These are phyloP conservation scores for Drosophila kikkawai DNA, from an alignment of 1,140 invertebrate species.

Conservation along the genomic window DNA sequence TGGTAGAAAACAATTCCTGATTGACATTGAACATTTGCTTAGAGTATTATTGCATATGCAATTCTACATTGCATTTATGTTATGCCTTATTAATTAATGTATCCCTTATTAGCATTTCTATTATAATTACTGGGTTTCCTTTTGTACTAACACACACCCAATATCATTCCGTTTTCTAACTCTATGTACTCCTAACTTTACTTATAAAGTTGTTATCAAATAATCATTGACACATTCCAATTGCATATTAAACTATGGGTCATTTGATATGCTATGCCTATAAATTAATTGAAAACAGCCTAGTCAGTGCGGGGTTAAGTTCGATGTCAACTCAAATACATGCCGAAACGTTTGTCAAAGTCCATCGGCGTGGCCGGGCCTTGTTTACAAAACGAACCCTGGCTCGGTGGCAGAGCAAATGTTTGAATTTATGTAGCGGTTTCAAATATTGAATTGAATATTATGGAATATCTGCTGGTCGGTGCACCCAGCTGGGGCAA, in stretches of 20 bases:
- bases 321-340: constrained; percentile 19
- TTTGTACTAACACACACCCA: not conserved
- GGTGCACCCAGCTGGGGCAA: constrained; percentile 27
- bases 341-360: constrained; percentile 44
- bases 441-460: constrained; percentile 85
- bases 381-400: constrained; percentile 69
- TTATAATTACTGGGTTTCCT: not conserved
- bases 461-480: constrained; percentile 69
- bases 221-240: constrained; percentile 13
- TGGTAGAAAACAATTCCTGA: no score
- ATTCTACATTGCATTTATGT: not conserved
- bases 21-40: not conserved
- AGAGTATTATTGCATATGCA: not conserved
- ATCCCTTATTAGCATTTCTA: no score
- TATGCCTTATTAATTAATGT: not conserved
- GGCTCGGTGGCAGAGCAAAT: constrained; percentile 60
- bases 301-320: constrained; percentile 17
- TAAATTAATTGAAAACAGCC: constrained; percentile 10
- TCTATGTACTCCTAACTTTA: no score
- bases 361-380: constrained; percentile 27
- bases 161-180: not conserved
- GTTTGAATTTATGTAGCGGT: constrained; percentile 83
- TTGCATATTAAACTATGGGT: constrained; percentile 3
- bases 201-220: constrained; percentile 4
- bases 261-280: not conserved